These are phyloP conservation scores for Sparus aurata DNA, from an alignment of 2,797 vertebrate species.

Conservation along the genomic window DNA sequence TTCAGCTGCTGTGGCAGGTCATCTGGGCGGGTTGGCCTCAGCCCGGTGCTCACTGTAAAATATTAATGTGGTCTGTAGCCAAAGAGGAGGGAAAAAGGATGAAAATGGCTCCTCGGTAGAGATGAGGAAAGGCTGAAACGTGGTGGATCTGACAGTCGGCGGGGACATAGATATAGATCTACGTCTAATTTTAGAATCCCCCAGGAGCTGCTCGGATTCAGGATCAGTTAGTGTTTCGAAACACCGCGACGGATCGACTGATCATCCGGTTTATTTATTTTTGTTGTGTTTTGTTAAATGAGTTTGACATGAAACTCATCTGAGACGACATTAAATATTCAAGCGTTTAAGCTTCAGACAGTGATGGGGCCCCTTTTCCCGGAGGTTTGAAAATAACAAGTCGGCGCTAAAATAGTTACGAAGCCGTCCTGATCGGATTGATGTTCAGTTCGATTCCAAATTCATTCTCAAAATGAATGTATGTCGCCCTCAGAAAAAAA, in stretches of 20 bases:
- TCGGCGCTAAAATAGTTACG: neutral
- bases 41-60: constrained; percentile 52
- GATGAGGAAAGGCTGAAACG: constrained; percentile 4
- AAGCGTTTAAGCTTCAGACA: constrained; percentile 3
- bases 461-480: neutral
- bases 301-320: constrained; percentile 16
- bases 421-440: neutral
- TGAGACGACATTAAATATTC: neutral
- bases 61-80: constrained; percentile 52
- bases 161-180: constrained; percentile 5
- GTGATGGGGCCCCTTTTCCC: neutral
- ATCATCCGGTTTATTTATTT: constrained; percentile 7
- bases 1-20: constrained; percentile 48
- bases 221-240: constrained; percentile 3
- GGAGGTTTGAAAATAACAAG: neutral
- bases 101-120: constrained; percentile 26
- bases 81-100: constrained; percentile 21
- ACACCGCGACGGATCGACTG: constrained; percentile 10
- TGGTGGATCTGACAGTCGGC: neutral
- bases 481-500: neutral
- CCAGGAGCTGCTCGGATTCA: constrained; percentile 26
- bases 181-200: constrained; percentile 3
- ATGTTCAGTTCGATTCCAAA: no score
- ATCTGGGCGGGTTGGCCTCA: constrained; percentile 41
- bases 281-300: constrained; percentile 33